These are phyloP conservation scores for Wiebesia pumilae DNA, from an alignment of 1,140 invertebrate genomes.

Conservation along the genomic window DNA sequence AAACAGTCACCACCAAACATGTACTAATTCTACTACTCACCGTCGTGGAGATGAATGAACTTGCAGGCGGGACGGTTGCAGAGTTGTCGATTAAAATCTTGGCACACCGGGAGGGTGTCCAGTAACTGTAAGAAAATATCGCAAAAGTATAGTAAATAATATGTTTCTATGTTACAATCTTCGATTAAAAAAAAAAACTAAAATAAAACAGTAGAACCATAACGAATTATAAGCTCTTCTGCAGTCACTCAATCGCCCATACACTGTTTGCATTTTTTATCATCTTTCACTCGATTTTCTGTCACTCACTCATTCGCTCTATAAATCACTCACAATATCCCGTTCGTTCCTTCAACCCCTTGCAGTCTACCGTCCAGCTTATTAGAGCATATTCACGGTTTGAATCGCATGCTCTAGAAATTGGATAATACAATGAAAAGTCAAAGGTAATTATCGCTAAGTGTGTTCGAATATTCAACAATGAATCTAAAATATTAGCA, in stretches of 20 bases:
- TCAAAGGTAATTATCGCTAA: constrained; percentile 70
- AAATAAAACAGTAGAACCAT: constrained; percentile 20
- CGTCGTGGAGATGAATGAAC: constrained; percentile 96
- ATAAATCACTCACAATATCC: constrained; percentile 30
- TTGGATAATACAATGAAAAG: constrained; percentile 69
- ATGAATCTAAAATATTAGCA: background rate
- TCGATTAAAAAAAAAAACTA: constrained; percentile 32
- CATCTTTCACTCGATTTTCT: constrained; percentile 22
- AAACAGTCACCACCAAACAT: background rate
- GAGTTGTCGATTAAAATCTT: constrained; percentile 98
- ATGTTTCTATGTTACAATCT: background rate
- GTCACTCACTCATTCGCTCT: constrained; percentile 7
- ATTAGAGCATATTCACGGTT: constrained; percentile 72
- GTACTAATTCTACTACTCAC: constrained; percentile 77
- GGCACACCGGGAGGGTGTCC: constrained; percentile 99
- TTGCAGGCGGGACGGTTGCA: constrained; percentile 96
- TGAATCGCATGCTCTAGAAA: constrained; percentile 73
- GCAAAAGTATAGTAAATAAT: constrained; percentile 63
- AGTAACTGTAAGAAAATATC: constrained; percentile 92
- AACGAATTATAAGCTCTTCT: constrained; percentile 7
- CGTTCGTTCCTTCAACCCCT: constrained; percentile 56
- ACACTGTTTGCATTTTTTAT: background rate
- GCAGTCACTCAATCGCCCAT: background rate
- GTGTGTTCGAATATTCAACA: constrained; percentile 63
- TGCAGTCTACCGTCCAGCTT: constrained; percentile 61